Evolutionary conservation across 2,797 vertebrate species (phyloP), one percentile per base, ranked within the genome.

Genomic region (Brotula barbata): DNA sequence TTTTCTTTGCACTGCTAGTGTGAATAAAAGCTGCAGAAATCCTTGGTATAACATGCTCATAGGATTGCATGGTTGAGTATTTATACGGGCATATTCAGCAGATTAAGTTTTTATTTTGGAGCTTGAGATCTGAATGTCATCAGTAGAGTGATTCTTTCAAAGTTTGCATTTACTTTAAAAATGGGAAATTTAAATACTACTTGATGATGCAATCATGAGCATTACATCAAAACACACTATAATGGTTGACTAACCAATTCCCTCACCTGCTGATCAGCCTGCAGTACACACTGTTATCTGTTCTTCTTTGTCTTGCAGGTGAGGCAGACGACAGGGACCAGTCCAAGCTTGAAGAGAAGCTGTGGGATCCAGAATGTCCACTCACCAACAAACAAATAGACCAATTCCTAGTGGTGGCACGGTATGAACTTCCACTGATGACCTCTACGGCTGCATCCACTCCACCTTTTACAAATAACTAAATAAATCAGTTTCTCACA

Each of bases 311-410:
- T 73, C 40, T 64, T 49, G 46, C 82, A 98, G 96, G 90, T 5
- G 95, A 96, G 76, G 92, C 94, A 3, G 97, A 98, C 45, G 93
- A 87, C 58, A 92, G 97, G 60, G 96, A 98, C 73, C 92, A 96
- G 89, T 86, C 93, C 65, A 94, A 94, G 67, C 89, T 99, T 76
- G 97, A 99, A 91, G 96, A 96, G 80, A 97, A 94, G 84, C 84
- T 98, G 44, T 99, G 95, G 95, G 95, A 97, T 79, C 91, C 95
- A 5, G 93, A 90, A 89, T 98, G 92, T 71, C 93, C 92, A 0
- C 89, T 99, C 69, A 93, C 92, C 7, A 96, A 98, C 90, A 97
- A 97, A 81, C 96, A 99, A 90, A 98, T 99, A 8, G 96, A 99
- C 88, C 97, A 99, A 87, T 99, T 99, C 82, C 89, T 99, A 62